phyloP scores from a whole-genome alignment of 2,888 invertebrate genomes.

The Apamea epomidion region DNA sequence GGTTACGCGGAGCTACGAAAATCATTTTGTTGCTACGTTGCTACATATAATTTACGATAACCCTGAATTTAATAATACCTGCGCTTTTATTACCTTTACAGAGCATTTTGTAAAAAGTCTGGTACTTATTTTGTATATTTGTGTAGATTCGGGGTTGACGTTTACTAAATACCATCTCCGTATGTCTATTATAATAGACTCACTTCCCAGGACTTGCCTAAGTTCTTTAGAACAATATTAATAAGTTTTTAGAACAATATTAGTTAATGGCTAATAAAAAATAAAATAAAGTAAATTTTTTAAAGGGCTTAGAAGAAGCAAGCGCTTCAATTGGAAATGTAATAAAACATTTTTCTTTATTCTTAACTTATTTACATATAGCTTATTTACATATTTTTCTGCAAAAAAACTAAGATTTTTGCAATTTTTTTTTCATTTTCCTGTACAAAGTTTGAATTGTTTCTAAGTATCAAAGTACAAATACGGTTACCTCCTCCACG shows the following conservation, averaged over 20 bases:
- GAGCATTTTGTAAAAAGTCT: background rate
- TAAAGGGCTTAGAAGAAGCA: background rate
- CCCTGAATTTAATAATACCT: too few species aligned
- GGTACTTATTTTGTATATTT: background rate
- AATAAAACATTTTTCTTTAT: background rate
- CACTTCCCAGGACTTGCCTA: background rate
- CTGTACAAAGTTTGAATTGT: background rate
- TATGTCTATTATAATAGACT: background rate
- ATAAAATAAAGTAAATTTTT: too few species aligned
- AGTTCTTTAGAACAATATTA: background rate
- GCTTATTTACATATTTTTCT: background rate
- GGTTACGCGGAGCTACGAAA: constrained; percentile 73
- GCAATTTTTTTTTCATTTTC: background rate
- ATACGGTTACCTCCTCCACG: constrained; percentile 59
- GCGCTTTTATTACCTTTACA: background rate
- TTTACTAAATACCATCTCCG: background rate
- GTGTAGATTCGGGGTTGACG: background rate
- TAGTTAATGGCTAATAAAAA: too few species aligned
- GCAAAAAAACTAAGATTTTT: too few species aligned
- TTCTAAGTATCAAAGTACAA: background rate
- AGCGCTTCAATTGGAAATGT: background rate
- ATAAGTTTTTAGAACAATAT: too few species aligned
- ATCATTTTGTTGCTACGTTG: background rate
- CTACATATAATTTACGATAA: background rate
- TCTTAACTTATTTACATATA: background rate